phyloP scores from a whole-genome alignment of 1,140 invertebrate genomes.

The Drosophila bifasciata region DNA sequence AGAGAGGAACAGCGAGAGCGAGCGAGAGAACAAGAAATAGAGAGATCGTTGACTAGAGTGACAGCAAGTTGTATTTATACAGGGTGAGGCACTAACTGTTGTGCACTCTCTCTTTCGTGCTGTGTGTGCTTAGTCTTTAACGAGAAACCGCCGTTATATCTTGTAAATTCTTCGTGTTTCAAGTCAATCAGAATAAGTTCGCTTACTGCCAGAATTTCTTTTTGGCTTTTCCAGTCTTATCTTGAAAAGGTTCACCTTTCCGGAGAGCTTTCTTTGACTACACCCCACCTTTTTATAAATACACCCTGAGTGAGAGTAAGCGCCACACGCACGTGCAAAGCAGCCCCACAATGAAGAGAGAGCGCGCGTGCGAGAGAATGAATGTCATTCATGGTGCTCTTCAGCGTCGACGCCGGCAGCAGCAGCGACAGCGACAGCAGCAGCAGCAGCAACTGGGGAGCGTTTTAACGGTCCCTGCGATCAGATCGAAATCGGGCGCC shows the following conservation, averaged over 20 bases:
- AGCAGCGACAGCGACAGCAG: conserved; percentile 16
- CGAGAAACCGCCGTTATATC: too few relatives aligned
- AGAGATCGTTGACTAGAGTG: too few relatives aligned
- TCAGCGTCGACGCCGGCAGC: conserved; percentile 27
- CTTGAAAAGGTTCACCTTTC: too few relatives aligned
- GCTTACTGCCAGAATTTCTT: too few relatives aligned
- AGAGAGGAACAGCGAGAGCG: conserved; percentile 11
- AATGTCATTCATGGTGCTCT: conserved; percentile 64
- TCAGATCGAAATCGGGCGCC: conserved; percentile 69
- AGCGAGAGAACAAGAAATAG: background rate
- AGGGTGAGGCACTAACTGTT: too few relatives aligned
- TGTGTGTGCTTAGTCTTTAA: background rate
- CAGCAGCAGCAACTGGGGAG: conserved; percentile 20
- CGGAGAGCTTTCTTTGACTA: too few relatives aligned
- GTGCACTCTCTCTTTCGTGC: too few relatives aligned
- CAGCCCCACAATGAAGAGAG: conserved; percentile 9
- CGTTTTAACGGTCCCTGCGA: conserved; percentile 61
- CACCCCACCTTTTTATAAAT: too few relatives aligned
- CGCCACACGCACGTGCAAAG: conserved; percentile 57
- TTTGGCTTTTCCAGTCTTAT: too few relatives aligned
- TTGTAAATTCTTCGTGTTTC: too few relatives aligned
- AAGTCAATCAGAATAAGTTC: too few relatives aligned
- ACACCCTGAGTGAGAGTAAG: conserved; percentile 11
- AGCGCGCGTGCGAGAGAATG: conserved; percentile 12
- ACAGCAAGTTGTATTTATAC: too few relatives aligned